Conservation (phyloP, 2,797 vertebrate genomes). For the Trematomus bernacchii region DNA sequence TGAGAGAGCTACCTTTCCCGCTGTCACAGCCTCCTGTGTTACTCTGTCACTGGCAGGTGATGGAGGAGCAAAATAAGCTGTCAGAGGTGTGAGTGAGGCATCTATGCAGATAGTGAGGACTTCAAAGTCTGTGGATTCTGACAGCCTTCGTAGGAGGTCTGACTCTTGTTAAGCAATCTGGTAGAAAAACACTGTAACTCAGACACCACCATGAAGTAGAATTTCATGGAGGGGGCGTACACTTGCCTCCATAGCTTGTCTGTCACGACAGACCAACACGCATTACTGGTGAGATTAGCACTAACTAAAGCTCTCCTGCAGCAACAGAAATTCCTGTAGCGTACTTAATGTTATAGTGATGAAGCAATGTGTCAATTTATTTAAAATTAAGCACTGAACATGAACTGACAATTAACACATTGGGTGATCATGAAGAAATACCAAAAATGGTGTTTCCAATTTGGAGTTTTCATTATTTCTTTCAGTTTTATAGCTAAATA, state of each 20-base stretch:
- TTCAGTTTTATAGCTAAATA: not conserved
- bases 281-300: constrained; percentile 16
- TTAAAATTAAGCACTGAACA: not conserved
- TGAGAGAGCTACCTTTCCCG: constrained; percentile 76
- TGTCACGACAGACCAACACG: constrained; percentile 12
- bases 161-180: constrained; percentile 65
- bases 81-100: constrained; percentile 39
- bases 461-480: not conserved
- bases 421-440: not conserved
- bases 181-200: constrained; percentile 38
- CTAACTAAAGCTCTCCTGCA: not conserved
- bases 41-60: constrained; percentile 69
- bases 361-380: not conserved
- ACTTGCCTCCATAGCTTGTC: constrained; percentile 33
- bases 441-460: not conserved
- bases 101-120: constrained; percentile 76
- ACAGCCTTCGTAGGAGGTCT: constrained; percentile 69
- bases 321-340: not conserved
- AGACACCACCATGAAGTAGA: constrained; percentile 10
- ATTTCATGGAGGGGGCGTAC: constrained; percentile 32
- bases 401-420: not conserved
- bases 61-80: constrained; percentile 70
- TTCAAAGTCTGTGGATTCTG: constrained; percentile 68
- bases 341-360: not conserved
- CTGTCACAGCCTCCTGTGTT: constrained; percentile 73